These are phyloP conservation scores for Osmerus eperlanus DNA, from an alignment of 2,113 vertebrate species.

Conservation along the genomic window DNA sequence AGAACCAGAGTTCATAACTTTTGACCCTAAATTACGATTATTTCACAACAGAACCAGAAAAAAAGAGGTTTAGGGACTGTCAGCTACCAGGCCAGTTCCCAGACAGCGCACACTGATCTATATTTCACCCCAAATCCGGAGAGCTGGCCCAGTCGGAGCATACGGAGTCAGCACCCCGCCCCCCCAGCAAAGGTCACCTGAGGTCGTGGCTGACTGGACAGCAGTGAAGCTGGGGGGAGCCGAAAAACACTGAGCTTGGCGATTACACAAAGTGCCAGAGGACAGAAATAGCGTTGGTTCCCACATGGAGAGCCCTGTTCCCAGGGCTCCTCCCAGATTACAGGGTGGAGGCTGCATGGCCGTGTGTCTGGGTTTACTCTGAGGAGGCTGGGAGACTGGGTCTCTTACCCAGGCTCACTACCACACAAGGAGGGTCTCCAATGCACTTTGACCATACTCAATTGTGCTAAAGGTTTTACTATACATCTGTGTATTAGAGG, in stretches of 20 bases:
- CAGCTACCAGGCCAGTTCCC: too few relatives aligned
- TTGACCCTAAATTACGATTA: too few relatives aligned
- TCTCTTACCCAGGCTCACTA: not conserved
- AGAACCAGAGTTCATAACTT: too few relatives aligned
- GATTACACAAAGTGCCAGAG: slow-evolving; percentile 56
- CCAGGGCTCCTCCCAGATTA: slow-evolving; percentile 58
- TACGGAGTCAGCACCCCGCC: too few relatives aligned
- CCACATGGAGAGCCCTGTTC: slow-evolving; percentile 56
- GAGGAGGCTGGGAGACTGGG: slow-evolving; percentile 17
- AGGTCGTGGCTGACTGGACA: slow-evolving; percentile 33
- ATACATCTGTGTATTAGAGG: not conserved
- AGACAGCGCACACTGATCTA: too few relatives aligned
- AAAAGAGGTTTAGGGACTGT: too few relatives aligned
- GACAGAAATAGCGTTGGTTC: slow-evolving; percentile 59
- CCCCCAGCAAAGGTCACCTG: slow-evolving; percentile 22
- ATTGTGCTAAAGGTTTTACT: slow-evolving; percentile 4
- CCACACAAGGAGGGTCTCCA: slow-evolving; percentile 7
- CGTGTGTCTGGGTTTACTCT: slow-evolving; percentile 34
- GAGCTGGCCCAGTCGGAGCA: too few relatives aligned
- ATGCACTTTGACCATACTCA: slow-evolving; percentile 19
- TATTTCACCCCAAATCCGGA: too few relatives aligned
- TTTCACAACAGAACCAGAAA: too few relatives aligned
- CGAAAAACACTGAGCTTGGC: slow-evolving; percentile 45
- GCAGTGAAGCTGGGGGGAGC: slow-evolving; percentile 35
- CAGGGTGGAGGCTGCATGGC: slow-evolving; percentile 53